Base-by-base conservation (phyloP, 2,888 invertebrate genomes). In the Caenorhabditis panamensis region DNA sequence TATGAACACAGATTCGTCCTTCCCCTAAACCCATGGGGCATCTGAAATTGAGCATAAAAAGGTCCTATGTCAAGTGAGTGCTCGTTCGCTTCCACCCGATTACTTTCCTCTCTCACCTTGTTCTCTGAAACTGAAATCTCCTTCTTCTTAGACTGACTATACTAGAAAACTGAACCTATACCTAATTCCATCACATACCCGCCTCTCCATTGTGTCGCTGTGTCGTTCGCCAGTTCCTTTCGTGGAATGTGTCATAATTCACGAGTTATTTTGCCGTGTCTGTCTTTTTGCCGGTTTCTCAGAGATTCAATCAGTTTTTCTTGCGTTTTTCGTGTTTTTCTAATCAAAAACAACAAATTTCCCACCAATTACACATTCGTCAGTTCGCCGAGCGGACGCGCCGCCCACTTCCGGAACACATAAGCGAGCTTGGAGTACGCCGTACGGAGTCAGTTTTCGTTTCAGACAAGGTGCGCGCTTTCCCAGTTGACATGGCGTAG, bases 161-260 rank as follows among this genome's bases (percentile, higher is more conserved):
- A n/a, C n/a, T n/a, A n/a, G n/a, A n/a, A n/a, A n/a, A n/a, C n/a
- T n/a, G n/a, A n/a, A n/a, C n/a, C n/a, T n/a, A n/a, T n/a, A n/a
- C n/a, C 28, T 26, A 68, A 68, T 68, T 59, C 47, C 20, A 59
- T 68, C 49, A 59, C 36, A 59, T 49, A 51, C 44, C 24, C 51
- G 49, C 20, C 31, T 31, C 31, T 47, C 26, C 44, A 24, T 56
- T 54, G 41, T 54, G 18, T 37, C 54, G 47, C n/a, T n/a, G n/a
- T n/a, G n/a, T n/a, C n/a, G n/a, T n/a, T n/a, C n/a, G n/a, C n/a
- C n/a, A n/a, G n/a, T 58, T 49, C 24, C n/a, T 41, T 56, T 31
- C 31, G 18, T 9, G 28, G 51, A 68, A 68, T 59, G 49, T 68
- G 51, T 51, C 59, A 51, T 68, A 51, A 59, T 59, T 36, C 47